Conservation (phyloP, 2,888 invertebrate genomes). For the Athetis lepigone region DNA sequence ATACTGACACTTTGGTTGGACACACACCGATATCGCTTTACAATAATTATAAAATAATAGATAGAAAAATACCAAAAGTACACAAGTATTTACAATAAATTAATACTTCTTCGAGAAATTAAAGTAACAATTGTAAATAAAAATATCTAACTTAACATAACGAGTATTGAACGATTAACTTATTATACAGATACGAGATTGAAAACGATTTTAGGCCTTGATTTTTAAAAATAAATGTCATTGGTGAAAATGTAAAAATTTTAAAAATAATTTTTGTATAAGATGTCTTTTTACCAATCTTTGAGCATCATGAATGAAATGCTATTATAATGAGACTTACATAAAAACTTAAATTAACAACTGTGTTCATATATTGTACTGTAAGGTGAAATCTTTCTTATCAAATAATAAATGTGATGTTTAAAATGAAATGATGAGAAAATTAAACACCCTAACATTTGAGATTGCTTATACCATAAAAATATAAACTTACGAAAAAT, state of each 20-base stretch:
- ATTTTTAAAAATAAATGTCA: background rate
- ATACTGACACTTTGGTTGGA: conserved; percentile 41
- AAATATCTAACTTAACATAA: conserved; percentile 58
- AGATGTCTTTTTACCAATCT: conserved; percentile 18
- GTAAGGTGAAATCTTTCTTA: conserved; percentile 56
- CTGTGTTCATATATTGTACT: conserved; percentile 68
- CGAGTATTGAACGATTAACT: conserved; percentile 60
- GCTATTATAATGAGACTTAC: conserved; percentile 32
- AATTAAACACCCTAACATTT: conserved; percentile 21
- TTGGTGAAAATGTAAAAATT: conserved; percentile 5
- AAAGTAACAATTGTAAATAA: conserved; percentile 66
- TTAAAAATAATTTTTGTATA: conserved; percentile 10
- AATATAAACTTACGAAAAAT: conserved; percentile 4
- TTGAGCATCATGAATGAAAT: conserved; percentile 33
- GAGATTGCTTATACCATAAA: conserved; percentile 34
- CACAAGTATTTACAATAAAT: conserved; percentile 66
- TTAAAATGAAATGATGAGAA: conserved; percentile 18
- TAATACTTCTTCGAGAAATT: conserved; percentile 65
- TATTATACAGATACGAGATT: conserved; percentile 53
- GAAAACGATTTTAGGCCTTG: conserved; percentile 56
- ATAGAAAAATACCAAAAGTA: conserved; percentile 57
- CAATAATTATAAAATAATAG: conserved; percentile 43
- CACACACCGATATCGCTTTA: conserved; percentile 35
- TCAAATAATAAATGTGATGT: conserved; percentile 40
- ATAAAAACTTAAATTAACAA: conserved; percentile 46